Percentiles rank a stretch among this genome's conserved stretches.
These are phyloP conservation scores for Stegastes partitus DNA, from an alignment of 2,113 vertebrate genomes.

Conservation along the genomic window DNA sequence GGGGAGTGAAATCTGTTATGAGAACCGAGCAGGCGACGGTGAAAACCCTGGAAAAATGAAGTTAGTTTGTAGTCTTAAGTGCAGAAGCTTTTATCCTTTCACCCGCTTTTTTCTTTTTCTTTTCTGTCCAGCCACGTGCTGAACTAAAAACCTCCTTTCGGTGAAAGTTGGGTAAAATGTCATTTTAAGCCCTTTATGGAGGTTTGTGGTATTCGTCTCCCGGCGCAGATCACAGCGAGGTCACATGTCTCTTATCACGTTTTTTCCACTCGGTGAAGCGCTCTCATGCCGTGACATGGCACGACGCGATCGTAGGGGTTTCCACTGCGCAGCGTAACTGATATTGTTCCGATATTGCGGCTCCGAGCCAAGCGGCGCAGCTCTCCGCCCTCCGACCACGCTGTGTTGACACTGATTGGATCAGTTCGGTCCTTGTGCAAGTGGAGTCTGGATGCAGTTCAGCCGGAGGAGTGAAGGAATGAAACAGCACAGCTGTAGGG, in stretches of 20 bases:
- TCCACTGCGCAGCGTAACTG: constrained; percentile 4
- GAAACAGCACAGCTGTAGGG: constrained; percentile 11
- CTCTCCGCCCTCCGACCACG: not conserved
- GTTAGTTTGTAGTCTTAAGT: not conserved
- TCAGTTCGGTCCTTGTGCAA: constrained; percentile 6
- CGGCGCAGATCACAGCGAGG: not conserved
- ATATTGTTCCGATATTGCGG: constrained; percentile 10
- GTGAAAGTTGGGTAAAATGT: constrained; percentile 6
- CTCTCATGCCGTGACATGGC: not conserved
- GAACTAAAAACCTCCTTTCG: constrained; percentile 1
- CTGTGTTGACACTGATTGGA: constrained; percentile 20
- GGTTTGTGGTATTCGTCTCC: constrained; percentile 3
- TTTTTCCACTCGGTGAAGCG: constrained; percentile 10
- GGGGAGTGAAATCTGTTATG: constrained; percentile 46
- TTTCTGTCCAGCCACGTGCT: constrained; percentile 1
- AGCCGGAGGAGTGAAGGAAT: not conserved
- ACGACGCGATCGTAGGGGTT: constrained; percentile 4
- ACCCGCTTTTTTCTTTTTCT: not conserved
- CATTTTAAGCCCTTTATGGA: not conserved
- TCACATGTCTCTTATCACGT: constrained; percentile 20
- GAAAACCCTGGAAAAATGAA: constrained; percentile 1
- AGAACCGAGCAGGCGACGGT: not conserved
- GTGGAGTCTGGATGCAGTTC: not conserved
- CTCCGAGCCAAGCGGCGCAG: not conserved
- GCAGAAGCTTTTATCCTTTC: not conserved